A percentile compares a stretch with the other conserved stretches of the same genome.
Conservation (phyloP, 1,140 invertebrate genomes). For the Scaptomyza graminum region DNA sequence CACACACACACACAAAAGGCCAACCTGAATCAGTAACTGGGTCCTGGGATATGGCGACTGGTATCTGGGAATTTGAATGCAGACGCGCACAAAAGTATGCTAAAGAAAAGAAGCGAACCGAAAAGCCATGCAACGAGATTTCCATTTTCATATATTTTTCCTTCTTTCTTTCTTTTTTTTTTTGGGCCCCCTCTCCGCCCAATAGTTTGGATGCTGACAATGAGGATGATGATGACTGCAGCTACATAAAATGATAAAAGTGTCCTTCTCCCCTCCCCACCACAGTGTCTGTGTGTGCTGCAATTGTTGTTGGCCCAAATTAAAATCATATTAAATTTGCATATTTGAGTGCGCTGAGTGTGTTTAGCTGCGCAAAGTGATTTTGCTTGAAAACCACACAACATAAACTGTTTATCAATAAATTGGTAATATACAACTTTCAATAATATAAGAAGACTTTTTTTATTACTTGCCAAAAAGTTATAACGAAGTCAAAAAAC, state of each 20-base stretch:
- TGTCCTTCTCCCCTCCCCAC: not conserved
- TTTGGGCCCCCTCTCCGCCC: not conserved
- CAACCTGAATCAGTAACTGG: conserved; percentile 40
- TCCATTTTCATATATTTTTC: not conserved
- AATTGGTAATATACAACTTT: not conserved
- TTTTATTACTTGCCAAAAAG: too few species aligned
- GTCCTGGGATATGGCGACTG: conserved; percentile 6
- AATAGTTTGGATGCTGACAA: conserved; percentile 67
- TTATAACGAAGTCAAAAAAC: too few species aligned
- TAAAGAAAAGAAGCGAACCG: conserved; percentile 31
- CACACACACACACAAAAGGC: conserved; percentile 36
- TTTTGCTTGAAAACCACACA: conserved; percentile 1
- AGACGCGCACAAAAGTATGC: conserved; percentile 57
- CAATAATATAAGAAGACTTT: too few species aligned
- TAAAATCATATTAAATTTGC: conserved; percentile 82
- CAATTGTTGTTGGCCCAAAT: conserved; percentile 52
- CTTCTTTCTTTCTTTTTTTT: not conserved
- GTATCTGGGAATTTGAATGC: conserved; percentile 23
- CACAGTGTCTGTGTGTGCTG: conserved; percentile 1
- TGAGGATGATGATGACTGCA: conserved; percentile 39
- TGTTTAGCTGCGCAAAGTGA: conserved; percentile 4
- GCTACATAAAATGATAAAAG: conserved; percentile 18
- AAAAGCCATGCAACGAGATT: conserved; percentile 25
- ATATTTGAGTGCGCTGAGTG: conserved; percentile 42
- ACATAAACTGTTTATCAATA: not conserved